Percentiles rank a stretch among this genome's conserved stretches.
phyloP scores from a whole-genome alignment of 2,797 vertebrate genomes.

The Mus minutoides region DNA sequence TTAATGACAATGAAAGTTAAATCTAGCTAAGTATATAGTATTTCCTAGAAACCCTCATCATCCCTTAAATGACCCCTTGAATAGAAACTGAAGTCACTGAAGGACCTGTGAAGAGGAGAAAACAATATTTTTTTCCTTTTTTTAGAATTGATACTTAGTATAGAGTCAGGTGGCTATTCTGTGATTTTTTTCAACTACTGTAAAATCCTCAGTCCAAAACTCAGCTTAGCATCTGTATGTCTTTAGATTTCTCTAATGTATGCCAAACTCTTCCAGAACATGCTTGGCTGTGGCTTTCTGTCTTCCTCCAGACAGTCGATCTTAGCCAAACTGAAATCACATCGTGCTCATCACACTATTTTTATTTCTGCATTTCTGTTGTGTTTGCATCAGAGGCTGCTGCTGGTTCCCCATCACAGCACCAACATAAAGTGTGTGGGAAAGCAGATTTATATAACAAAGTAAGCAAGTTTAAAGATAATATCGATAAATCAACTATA shows the following conservation, averaged over 20 bases:
- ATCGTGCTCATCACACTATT: slow-evolving; percentile 22
- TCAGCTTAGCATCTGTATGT: slow-evolving; percentile 1
- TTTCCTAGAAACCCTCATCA: neutral
- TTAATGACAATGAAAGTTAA: slow-evolving; percentile 5
- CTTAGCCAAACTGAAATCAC: slow-evolving; percentile 54
- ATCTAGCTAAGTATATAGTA: neutral
- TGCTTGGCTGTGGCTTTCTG: neutral
- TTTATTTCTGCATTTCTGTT: slow-evolving; percentile 67
- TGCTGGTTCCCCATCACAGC: slow-evolving; percentile 21
- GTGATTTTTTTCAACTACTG: slow-evolving; percentile 14
- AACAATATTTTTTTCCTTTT: neutral
- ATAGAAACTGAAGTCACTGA: neutral
- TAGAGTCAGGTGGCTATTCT: neutral
- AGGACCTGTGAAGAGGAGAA: neutral
- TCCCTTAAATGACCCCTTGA: neutral
- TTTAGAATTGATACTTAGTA: slow-evolving; percentile 11
- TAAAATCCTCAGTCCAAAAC: neutral
- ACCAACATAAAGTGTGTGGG: slow-evolving; percentile 26
- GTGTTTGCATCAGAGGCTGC: slow-evolving; percentile 11
- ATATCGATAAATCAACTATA: slow-evolving; percentile 32
- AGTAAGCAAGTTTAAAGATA: slow-evolving; percentile 53
- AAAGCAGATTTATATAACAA: slow-evolving; percentile 54
- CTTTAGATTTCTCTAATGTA: slow-evolving; percentile 14
- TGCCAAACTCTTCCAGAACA: slow-evolving; percentile 56
- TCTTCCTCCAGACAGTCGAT: slow-evolving; percentile 42